Evolutionary conservation across 2,888 invertebrate species (phyloP).

Genomic region (Luffia ferchaultella): DNA sequence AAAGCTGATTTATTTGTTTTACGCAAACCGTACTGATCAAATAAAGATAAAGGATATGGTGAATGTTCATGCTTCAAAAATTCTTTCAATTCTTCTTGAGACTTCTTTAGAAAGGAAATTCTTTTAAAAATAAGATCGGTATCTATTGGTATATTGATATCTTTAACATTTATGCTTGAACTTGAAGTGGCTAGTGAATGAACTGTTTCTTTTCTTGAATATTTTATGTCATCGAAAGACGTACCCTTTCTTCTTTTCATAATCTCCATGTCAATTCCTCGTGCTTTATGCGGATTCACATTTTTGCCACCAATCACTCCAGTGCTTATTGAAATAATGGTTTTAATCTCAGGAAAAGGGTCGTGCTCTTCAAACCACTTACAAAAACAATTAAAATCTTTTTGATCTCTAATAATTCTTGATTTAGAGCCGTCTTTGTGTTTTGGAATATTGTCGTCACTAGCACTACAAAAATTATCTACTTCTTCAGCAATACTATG

Average conservation of each 20-base stretch:
- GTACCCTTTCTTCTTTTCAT: constrained; percentile 11
- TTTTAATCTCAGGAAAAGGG: constrained; percentile 13
- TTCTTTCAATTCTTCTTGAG: constrained; percentile 18
- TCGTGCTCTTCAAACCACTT: constrained; percentile 11
- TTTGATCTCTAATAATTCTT: constrained; percentile 9
- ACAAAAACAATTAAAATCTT: constrained; percentile 11
- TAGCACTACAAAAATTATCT: constrained; percentile 2
- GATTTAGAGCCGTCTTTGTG: not conserved
- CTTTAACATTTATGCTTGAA: constrained; percentile 15
- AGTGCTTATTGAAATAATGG: constrained; percentile 21
- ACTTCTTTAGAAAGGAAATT: constrained; percentile 19
- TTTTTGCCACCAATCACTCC: constrained; percentile 21
- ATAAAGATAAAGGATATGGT: constrained; percentile 13
- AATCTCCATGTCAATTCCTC: constrained; percentile 11
- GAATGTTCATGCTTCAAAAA: constrained; percentile 14
- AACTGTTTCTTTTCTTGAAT: constrained; percentile 18
- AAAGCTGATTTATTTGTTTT: constrained; percentile 6
- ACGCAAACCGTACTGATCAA: constrained; percentile 8
- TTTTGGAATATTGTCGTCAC: no score
- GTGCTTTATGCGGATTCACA: constrained; percentile 19
- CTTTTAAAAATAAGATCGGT: constrained; percentile 18
- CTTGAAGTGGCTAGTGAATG: constrained; percentile 13
- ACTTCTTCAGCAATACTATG: constrained; percentile 15
- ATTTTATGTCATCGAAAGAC: constrained; percentile 14
- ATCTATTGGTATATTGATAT: constrained; percentile 10